These are phyloP conservation scores for Eriosoma lanigerum DNA, from an alignment of 1,140 invertebrate species.

Conservation along the genomic window DNA sequence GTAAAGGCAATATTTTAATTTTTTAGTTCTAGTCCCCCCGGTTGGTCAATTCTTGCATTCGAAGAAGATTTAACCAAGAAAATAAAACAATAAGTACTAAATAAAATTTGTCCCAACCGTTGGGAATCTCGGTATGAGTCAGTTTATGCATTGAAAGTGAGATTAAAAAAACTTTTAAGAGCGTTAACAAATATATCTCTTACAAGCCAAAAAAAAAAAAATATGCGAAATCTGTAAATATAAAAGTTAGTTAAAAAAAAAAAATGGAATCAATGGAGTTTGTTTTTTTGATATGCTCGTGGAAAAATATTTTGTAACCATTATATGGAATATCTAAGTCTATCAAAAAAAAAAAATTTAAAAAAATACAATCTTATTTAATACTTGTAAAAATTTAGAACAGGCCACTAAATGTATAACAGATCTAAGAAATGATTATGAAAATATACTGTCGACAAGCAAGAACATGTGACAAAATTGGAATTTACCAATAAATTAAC, in stretches of 20 bases:
- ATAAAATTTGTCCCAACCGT: not conserved
- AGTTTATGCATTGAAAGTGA: not conserved
- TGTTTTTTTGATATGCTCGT: not conserved
- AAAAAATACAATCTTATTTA: not conserved
- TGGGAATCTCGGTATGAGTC: too few species aligned
- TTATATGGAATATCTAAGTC: not conserved
- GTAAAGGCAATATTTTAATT: too few species aligned
- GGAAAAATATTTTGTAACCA: conserved; percentile 8
- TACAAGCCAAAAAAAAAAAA: not conserved
- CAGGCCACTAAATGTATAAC: not conserved
- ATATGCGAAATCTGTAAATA: not conserved
- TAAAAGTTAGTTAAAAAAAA: not conserved
- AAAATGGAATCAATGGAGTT: not conserved
- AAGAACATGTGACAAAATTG: too few species aligned
- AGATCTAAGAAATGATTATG: too few species aligned
- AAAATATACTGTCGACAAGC: too few species aligned
- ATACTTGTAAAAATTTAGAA: not conserved
- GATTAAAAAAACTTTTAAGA: not conserved
- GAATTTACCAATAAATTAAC: too few species aligned
- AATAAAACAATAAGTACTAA: not conserved
- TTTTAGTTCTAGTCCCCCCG: not conserved
- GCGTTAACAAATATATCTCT: not conserved
- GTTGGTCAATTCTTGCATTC: not conserved
- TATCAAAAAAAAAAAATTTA: too few species aligned
- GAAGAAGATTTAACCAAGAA: not conserved